Evolutionary conservation across 2,888 invertebrate genomes (phyloP), one percentile per base, ranked within the genome.

Genomic region (Coenonympha glycerion): DNA sequence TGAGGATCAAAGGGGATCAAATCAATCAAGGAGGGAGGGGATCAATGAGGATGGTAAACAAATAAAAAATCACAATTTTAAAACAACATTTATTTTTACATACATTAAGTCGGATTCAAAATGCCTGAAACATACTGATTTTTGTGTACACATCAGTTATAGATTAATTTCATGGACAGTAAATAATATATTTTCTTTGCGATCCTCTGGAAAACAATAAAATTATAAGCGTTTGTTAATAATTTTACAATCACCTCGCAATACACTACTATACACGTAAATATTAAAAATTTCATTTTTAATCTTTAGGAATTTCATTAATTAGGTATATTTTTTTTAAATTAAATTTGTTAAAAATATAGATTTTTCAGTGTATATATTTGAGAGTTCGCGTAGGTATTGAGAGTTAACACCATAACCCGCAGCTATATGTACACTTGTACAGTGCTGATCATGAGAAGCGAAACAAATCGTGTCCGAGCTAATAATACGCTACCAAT

Each of bases 51-150:
- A 40, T 56, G 39, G 37, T 36, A 19, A 40, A 55, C 13, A 74
- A 81, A 79, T 79, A 61, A 85, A 84, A 85, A 64, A 73, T 64
- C 73, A 80, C 76, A 78, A 77, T 80, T 82, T 85, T 84, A 87
- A 87, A 87, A 87, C 86, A 87, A 87, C 87, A 87, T 87, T 87
- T 87, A 87, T 87, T 87, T 86, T 86, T 87, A 86, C 86, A 87
- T 86, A 87, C 85, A 87, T 86, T 85, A 85, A 85, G 83, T 87
- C 86, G 80, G 86, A 87, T 87, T 87, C 84, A 85, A 87, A 87
- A 86, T 82, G 83, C 77, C 80, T 82, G 86, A 86, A 86, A 85
- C 83, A 80, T 82, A 85, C 85, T 85, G 84, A 85, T 84, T 71
- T 82, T 72, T 79, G 81, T 79, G 82, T 85, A 86, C 82, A 86